Conservation (phyloP, 2,797 vertebrate species). For the Limnodromus scolopaceus region DNA sequence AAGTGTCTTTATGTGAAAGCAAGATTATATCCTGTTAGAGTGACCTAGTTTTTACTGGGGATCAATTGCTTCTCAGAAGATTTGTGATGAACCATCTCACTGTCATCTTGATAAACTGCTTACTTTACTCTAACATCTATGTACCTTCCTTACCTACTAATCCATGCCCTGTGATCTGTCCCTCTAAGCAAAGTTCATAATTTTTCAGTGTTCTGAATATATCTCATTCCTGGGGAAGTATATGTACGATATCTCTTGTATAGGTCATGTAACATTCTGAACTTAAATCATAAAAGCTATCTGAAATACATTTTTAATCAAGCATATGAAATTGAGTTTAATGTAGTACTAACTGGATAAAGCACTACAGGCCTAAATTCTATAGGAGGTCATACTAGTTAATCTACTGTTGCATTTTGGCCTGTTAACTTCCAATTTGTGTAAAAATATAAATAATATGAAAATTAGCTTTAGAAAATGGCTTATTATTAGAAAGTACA, state of each 20-base stretch:
- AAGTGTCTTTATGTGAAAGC: not conserved
- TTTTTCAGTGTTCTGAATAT: not conserved
- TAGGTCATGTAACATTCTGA: not conserved
- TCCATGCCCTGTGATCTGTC: not conserved
- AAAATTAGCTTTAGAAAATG: not conserved
- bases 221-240: not conserved
- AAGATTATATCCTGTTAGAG: not conserved
- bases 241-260: rapidly evolving
- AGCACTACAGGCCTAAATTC: not conserved
- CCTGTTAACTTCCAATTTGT: not conserved
- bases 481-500: not conserved
- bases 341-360: not conserved
- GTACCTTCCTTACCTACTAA: not conserved
- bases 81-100: not conserved
- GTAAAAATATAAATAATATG: not conserved
- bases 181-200: not conserved
- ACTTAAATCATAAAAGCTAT: not conserved
- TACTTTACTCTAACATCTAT: not conserved
- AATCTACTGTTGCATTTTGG: not conserved
- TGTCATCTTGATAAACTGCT: not conserved
- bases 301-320: not conserved
- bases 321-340: not conserved
- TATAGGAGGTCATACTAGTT: not conserved
- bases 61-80: not conserved
- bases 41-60: not conserved